A percentile compares a stretch with the other conserved stretches of the same genome.
Evolutionary conservation across 1,140 invertebrate genomes (phyloP).

Genomic region (Heliconius himera): DNA sequence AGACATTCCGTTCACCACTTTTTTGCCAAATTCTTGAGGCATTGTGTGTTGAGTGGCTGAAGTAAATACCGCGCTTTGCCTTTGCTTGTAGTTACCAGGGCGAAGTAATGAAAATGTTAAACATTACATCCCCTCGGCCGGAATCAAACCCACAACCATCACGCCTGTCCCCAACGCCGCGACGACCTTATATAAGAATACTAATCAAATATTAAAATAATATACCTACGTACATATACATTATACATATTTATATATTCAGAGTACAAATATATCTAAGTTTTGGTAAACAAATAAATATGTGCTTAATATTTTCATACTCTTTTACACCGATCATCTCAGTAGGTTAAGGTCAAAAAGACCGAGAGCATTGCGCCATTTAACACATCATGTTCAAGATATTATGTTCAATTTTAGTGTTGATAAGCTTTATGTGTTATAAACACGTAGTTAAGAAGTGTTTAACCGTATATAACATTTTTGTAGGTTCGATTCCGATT

Average conservation of each 20-base stretch:
- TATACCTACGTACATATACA: not conserved
- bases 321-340: not conserved
- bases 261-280: not conserved
- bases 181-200: not conserved
- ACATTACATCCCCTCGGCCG: too few species aligned
- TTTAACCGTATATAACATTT: not conserved
- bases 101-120: too few species aligned
- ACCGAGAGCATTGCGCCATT: slow-evolving; percentile 19
- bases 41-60: too few species aligned
- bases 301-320: not conserved
- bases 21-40: too few species aligned
- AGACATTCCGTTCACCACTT: too few species aligned
- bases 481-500: not conserved
- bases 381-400: slow-evolving; percentile 19
- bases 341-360: slow-evolving; percentile 25
- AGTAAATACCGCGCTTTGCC: too few species aligned
- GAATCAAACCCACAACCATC: too few species aligned
- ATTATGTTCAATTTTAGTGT: slow-evolving; percentile 11
- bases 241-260: not conserved
- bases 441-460: too few species aligned
- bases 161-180: too few species aligned
- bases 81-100: too few species aligned
- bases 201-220: not conserved
- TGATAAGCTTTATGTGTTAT: not conserved
- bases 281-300: slow-evolving; percentile 4